phyloP scores from a whole-genome alignment of 2,888 invertebrate genomes.

The Argyresthia albistria region DNA sequence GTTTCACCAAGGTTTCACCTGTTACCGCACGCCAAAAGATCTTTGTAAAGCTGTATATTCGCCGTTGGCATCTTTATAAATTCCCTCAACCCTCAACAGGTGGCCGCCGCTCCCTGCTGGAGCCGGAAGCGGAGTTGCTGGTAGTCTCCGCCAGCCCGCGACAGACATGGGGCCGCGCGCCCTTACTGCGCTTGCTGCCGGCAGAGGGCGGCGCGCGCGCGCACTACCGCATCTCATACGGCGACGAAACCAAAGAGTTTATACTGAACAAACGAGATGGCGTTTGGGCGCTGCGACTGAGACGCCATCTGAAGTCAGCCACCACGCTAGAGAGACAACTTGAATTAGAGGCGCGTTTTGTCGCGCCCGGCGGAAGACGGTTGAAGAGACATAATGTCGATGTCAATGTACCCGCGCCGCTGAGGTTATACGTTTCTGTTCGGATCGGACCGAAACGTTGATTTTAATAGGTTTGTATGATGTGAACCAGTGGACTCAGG shows the following conservation, averaged over 20 bases:
- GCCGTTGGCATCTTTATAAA: too few relatives aligned
- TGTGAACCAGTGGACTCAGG: too few relatives aligned
- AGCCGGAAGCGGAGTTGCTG: conserved; percentile 50
- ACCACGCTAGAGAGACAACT: conserved; percentile 34
- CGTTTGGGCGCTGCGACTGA: conserved; percentile 44
- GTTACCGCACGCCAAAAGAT: too few relatives aligned
- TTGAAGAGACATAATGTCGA: conserved; percentile 24
- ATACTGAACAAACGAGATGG: conserved; percentile 48
- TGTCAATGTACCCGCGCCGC: conserved; percentile 32
- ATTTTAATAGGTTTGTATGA: conserved; percentile 3
- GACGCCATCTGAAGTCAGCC: conserved; percentile 34
- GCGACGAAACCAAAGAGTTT: conserved; percentile 38
- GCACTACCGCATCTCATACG: conserved; percentile 55
- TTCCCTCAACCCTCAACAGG: conserved; percentile 1
- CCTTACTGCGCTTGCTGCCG: conserved; percentile 47
- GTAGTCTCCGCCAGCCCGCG: conserved; percentile 35
- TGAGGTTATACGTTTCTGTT: conserved; percentile 51
- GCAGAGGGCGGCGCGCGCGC: conserved; percentile 41
- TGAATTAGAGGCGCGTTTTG: conserved; percentile 56
- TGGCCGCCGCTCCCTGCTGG: conserved; percentile 48
- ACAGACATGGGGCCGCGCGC: conserved; percentile 55
- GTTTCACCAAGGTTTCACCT: too few relatives aligned
- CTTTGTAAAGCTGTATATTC: too few relatives aligned
- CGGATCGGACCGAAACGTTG: conserved; percentile 32
- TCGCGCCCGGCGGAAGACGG: conserved; percentile 20